Evolutionary conservation across 2,888 invertebrate genomes (phyloP).

Genomic region (Melanostoma scalare): DNA sequence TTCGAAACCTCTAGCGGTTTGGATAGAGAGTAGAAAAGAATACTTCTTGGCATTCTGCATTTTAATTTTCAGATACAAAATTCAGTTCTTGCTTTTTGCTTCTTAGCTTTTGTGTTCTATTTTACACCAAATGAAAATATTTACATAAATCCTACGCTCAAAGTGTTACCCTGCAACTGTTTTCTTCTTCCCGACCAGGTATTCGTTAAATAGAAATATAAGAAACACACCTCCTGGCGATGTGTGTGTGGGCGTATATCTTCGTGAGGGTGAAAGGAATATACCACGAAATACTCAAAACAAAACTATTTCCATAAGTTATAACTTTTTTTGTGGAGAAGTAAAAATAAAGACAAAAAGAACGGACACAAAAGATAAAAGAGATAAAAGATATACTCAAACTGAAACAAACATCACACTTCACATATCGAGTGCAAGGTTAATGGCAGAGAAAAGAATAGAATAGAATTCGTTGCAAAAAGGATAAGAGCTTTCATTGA

Average conservation of each 20-base stretch:
- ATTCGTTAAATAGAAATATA: constrained; percentile 18
- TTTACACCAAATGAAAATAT: constrained; percentile 51
- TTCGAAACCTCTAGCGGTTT: constrained; percentile 1
- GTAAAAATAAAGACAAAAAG: not conserved
- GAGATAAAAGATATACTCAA: not conserved
- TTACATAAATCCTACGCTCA: constrained; percentile 43
- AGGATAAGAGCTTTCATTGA: constrained; percentile 56
- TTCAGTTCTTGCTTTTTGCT: not conserved
- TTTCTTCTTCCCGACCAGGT: constrained; percentile 12
- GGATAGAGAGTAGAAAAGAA: not conserved
- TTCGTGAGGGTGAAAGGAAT: too few species aligned
- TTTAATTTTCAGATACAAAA: constrained; percentile 9
- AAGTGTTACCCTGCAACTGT: constrained; percentile 51
- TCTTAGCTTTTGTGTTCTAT: not conserved
- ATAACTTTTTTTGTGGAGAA: constrained; percentile 31
- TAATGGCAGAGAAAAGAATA: constrained; percentile 28
- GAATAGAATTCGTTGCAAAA: constrained; percentile 51
- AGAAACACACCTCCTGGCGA: constrained; percentile 26
- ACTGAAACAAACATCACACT: constrained; percentile 31
- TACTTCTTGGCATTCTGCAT: not conserved
- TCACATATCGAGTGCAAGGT: constrained; percentile 64
- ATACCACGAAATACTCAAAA: constrained; percentile 6
- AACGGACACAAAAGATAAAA: not conserved
- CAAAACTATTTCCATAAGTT: constrained; percentile 66
- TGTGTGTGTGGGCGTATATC: constrained; percentile 2